Percentiles rank a stretch among this genome's conserved stretches.
phyloP scores from a whole-genome alignment of 2,797 vertebrate genomes.

The Parambassis ranga region DNA sequence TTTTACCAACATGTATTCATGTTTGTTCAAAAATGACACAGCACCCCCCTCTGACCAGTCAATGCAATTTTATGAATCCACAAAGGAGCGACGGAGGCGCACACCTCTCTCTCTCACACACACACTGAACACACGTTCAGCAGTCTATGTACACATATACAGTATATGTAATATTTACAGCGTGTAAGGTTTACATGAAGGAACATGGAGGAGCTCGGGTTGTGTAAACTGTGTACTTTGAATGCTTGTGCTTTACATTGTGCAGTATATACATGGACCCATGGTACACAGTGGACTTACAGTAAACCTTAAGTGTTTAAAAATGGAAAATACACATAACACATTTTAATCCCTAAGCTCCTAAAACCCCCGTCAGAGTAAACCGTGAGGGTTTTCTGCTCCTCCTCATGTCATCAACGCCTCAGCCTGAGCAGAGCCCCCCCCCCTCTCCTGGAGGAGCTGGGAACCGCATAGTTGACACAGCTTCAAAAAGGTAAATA shows the following conservation, averaged over 20 bases:
- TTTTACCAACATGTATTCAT: too few species aligned
- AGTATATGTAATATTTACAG: constrained; percentile 17
- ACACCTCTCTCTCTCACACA: constrained; percentile 13
- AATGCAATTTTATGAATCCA: too few species aligned
- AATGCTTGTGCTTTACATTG: constrained; percentile 27
- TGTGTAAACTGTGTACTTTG: constrained; percentile 27
- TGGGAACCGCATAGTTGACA: constrained; percentile 26
- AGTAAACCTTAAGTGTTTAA: constrained; percentile 10
- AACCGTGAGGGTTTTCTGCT: neutral
- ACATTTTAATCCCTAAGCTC: neutral
- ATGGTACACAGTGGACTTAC: neutral
- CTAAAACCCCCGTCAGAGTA: neutral
- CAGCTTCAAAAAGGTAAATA: constrained; percentile 46
- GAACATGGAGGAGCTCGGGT: neutral
- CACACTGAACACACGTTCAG: constrained; percentile 38
- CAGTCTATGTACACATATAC: neutral
- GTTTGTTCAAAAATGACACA: too few species aligned
- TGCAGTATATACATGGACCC: constrained; percentile 13
- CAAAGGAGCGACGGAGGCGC: too few species aligned
- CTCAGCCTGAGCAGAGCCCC: neutral
- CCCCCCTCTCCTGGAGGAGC: neutral
- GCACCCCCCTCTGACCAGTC: too few species aligned
- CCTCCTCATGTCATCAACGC: constrained; percentile 18
- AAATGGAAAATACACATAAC: constrained; percentile 4
- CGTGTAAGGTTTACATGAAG: constrained; percentile 16